Conservation (phyloP, 2,113 vertebrate genomes). For the Lagopus leucura region DNA sequence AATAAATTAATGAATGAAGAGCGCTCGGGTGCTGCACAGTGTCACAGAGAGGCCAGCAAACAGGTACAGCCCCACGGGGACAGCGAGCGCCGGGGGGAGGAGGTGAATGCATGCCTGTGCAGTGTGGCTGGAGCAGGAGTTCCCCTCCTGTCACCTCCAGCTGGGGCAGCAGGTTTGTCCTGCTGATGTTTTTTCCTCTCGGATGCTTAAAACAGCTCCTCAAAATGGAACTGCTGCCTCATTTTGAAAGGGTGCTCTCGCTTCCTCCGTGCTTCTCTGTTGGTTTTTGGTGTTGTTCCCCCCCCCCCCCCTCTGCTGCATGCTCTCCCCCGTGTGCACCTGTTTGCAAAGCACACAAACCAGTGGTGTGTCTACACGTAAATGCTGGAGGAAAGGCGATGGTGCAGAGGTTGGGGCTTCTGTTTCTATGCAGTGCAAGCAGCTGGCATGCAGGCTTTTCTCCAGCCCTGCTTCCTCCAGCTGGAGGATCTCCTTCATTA, state of each 20-base stretch:
- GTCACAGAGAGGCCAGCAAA: neutral
- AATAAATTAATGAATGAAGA: slow-evolving; percentile 3
- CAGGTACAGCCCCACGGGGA: slow-evolving; percentile 7
- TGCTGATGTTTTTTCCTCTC: neutral
- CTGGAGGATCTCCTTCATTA: neutral
- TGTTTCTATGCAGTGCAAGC: neutral
- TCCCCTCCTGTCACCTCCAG: neutral
- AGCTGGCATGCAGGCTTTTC: neutral
- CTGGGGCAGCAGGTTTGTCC: neutral
- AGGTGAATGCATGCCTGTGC: neutral
- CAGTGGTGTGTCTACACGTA: neutral
- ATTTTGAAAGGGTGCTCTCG: neutral
- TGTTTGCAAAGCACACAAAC: neutral
- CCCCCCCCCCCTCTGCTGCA: neutral
- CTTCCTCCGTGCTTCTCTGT: neutral
- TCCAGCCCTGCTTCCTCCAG: neutral
- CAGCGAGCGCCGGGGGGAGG: neutral
- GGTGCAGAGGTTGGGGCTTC: neutral
- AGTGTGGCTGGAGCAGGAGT: neutral
- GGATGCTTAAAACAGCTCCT: neutral
- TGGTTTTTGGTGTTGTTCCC: neutral
- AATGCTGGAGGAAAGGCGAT: neutral
- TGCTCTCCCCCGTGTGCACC: neutral
- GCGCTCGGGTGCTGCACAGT: slow-evolving; percentile 5
- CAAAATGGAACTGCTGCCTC: neutral